Conservation (phyloP, 2,113 vertebrate species). For the Mobula hypostoma region DNA sequence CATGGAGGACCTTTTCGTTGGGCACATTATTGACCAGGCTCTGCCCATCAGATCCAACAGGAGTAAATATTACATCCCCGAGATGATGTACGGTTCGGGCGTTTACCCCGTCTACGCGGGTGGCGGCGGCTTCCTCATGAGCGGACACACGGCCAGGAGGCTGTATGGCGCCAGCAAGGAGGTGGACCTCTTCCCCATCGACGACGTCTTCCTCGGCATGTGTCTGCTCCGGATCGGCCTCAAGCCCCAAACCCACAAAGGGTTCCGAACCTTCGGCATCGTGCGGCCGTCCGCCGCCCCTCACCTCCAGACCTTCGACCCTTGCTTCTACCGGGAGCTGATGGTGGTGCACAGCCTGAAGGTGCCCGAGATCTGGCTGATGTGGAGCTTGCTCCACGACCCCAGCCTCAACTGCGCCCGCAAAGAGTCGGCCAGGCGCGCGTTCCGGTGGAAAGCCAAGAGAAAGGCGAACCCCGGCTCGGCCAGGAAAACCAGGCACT, state of each 20-base stretch:
- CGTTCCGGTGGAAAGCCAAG: slow-evolving; percentile 60
- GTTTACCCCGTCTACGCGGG: slow-evolving; percentile 83
- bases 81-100: slow-evolving; percentile 74
- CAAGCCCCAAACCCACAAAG: slow-evolving; percentile 71
- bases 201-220: slow-evolving; percentile 94
- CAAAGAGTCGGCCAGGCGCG: slow-evolving; percentile 41
- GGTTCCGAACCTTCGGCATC: slow-evolving; percentile 94
- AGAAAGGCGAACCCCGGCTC: background rate
- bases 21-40: slow-evolving; percentile 85
- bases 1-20: slow-evolving; percentile 71
- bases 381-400: slow-evolving; percentile 89
- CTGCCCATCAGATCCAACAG: slow-evolving; percentile 71
- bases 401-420: slow-evolving; percentile 70
- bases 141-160: slow-evolving; percentile 68
- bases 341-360: slow-evolving; percentile 93
- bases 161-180: slow-evolving; percentile 73
- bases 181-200: slow-evolving; percentile 93
- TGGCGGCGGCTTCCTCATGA: slow-evolving; percentile 86
- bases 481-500: background rate
- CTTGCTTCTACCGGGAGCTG: slow-evolving; percentile 89
- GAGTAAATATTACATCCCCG: slow-evolving; percentile 90
- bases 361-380: slow-evolving; percentile 89
- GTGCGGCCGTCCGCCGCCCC: slow-evolving; percentile 81
- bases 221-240: slow-evolving; percentile 81
- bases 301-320: slow-evolving; percentile 81